Base-by-base conservation (phyloP, 2,888 invertebrate species). In the Chalcis sispes region DNA sequence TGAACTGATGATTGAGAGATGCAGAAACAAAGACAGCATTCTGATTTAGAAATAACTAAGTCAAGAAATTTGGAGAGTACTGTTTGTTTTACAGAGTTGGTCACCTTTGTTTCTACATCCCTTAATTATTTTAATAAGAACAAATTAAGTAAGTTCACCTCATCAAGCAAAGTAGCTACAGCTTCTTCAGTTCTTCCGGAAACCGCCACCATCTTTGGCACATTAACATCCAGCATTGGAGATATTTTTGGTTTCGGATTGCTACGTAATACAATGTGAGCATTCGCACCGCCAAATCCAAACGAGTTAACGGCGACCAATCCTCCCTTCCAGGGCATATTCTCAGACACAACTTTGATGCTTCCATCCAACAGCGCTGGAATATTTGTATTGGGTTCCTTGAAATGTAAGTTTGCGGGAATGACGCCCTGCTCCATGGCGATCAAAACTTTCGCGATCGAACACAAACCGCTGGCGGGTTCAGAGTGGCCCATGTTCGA, bases 401-500 rank as follows among this genome's bases (percentile, higher is more conserved):
- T 90, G 89, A 93, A 99, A 88, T 99, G 98, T 77, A 99, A 90
- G 89, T 99, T 99, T 23, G 91, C 93, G 1, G 99, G 99, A 81
- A 99, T 95, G 40, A 93, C 89, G 36, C 96, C 96, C 70, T 92
- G 89, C 90, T 99, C 97, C 96, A 99, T 98, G 18, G 98, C 95
- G 76, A 99, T 93, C 25, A 99, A 89, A 69, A 97, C 92, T 89
- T 98, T 98, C 13, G 96, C 96, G 79, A 98, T 90, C 0, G 97
- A 95, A 85, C 97, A 96, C 27, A 98, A 90, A 29, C 97, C 98
- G 56, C 96, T 96, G 0, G 95, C 95, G 0, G 98, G 96, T 89
- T 99, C 99, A 2, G 98, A 94, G 88, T 99, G 99, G 1, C 99
- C 99, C 97, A 99, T 98, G 90, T 99, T 99, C 25, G 98, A 98